A percentile compares a stretch with the other conserved stretches of the same genome.
phyloP scores from a whole-genome alignment of 2,888 invertebrate genomes.

The Ligdia adustata region DNA sequence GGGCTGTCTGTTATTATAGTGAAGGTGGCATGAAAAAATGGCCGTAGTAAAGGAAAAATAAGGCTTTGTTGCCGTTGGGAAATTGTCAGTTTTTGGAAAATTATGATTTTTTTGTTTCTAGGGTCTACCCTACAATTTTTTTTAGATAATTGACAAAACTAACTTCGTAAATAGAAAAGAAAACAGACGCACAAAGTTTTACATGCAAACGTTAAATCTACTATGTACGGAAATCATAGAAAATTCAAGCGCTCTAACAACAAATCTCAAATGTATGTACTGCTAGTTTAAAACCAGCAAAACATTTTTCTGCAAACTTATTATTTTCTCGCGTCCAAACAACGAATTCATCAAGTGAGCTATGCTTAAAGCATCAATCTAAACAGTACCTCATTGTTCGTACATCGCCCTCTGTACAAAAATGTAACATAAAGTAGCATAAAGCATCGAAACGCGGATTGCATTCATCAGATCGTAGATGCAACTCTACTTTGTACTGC shows the following conservation, averaged over 20 bases:
- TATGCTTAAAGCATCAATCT: slow-evolving; percentile 34
- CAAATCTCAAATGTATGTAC: too few species aligned
- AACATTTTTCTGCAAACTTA: slow-evolving; percentile 21
- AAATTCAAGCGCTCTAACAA: neutral
- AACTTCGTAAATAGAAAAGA: neutral
- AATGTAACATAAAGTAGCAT: slow-evolving; percentile 55
- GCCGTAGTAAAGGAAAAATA: slow-evolving; percentile 3
- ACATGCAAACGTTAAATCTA: too few species aligned
- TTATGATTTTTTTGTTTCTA: neutral
- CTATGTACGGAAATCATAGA: too few species aligned
- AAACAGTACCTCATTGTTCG: slow-evolving; percentile 44
- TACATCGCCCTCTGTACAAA: slow-evolving; percentile 54
- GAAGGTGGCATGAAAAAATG: slow-evolving; percentile 15
- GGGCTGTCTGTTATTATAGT: slow-evolving; percentile 31
- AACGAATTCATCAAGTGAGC: slow-evolving; percentile 35
- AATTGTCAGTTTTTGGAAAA: neutral
- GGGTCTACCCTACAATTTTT: too few species aligned
- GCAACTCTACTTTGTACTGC: slow-evolving; percentile 51
- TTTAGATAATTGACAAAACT: too few species aligned
- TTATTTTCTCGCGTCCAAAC: slow-evolving; percentile 27
- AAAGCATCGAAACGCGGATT: slow-evolving; percentile 60
- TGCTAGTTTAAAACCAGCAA: neutral
- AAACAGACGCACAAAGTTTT: neutral
- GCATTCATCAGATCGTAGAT: slow-evolving; percentile 54
- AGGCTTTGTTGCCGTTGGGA: neutral